A percentile compares a stretch with the other conserved stretches of the same genome.
Conservation (phyloP, 2,797 vertebrate species). For the Manis crassicaudata region DNA sequence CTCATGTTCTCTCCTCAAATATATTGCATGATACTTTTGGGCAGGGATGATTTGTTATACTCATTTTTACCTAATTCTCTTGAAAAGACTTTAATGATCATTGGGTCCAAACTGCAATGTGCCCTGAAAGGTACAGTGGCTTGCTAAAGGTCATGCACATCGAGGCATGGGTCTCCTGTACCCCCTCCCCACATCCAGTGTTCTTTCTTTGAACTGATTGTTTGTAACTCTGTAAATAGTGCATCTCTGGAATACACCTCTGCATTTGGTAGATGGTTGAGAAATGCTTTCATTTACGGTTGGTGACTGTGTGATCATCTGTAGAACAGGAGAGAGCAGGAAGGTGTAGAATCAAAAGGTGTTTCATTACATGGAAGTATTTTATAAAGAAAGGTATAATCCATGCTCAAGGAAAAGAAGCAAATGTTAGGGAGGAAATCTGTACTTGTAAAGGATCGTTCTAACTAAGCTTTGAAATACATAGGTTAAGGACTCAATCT, state of each 20-base stretch:
- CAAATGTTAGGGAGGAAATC: not conserved
- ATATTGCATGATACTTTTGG: not conserved
- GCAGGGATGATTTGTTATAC: not conserved
- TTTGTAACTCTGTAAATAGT: constrained; percentile 29
- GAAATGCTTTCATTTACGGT: constrained; percentile 52
- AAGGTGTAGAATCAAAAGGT: constrained; percentile 32
- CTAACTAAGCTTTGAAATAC: constrained; percentile 27
- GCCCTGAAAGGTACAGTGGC: not conserved
- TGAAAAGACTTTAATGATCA: constrained; percentile 2
- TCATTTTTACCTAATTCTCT: constrained; percentile 40
- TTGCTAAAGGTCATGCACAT: not conserved
- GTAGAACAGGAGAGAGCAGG: not conserved
- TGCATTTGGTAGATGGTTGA: not conserved
- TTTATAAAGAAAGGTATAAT: not conserved
- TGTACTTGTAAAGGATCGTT: constrained; percentile 34
- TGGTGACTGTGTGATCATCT: constrained; percentile 45
- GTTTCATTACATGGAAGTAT: constrained; percentile 51
- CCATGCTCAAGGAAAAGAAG: not conserved
- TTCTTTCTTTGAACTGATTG: constrained; percentile 23
- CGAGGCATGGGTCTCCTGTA: not conserved
- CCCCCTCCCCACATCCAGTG: not conserved
- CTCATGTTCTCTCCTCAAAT: not conserved
- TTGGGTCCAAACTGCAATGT: not conserved
- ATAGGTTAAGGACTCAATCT: not conserved
- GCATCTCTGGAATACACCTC: constrained; percentile 17